These are phyloP conservation scores for Microctenopoma stevenorrisi DNA, from an alignment of 2,797 vertebrate genomes.

Conservation along the genomic window DNA sequence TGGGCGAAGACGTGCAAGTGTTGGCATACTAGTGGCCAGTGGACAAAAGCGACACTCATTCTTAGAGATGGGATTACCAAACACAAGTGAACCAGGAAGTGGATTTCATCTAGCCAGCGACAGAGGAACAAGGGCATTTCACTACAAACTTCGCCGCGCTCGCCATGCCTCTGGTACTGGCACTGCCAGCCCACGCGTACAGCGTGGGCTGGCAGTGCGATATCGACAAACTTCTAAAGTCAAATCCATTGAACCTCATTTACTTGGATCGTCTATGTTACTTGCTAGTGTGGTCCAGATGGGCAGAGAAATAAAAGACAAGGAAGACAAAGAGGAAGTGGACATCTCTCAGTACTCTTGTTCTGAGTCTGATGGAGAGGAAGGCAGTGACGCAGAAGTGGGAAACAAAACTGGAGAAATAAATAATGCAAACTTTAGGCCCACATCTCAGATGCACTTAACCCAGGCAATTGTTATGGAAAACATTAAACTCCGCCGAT, in stretches of 20 bases:
- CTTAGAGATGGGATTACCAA: slow-evolving; percentile 15
- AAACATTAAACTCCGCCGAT: slow-evolving; percentile 52
- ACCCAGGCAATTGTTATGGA: slow-evolving; percentile 8
- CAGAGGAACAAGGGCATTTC: slow-evolving; percentile 11
- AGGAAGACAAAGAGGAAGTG: slow-evolving; percentile 21
- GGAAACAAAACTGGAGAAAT: not conserved
- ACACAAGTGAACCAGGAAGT: not conserved
- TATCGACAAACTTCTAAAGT: slow-evolving; percentile 50
- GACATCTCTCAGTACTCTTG: slow-evolving; percentile 41
- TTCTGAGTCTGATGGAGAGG: slow-evolving; percentile 43
- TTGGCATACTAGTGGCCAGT: slow-evolving; percentile 54
- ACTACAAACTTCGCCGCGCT: slow-evolving; percentile 18
- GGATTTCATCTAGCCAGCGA: not conserved
- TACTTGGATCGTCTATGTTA: slow-evolving; percentile 83
- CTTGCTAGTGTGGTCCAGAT: slow-evolving; percentile 84
- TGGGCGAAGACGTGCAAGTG: slow-evolving; percentile 54
- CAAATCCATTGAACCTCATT: slow-evolving; percentile 73
- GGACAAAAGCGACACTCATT: slow-evolving; percentile 48
- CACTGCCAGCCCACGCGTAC: slow-evolving; percentile 61
- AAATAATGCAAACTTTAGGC: not conserved
- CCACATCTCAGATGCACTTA: not conserved
- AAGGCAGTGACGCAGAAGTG: slow-evolving; percentile 19
- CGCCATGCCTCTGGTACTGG: slow-evolving; percentile 79
- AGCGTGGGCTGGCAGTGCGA: slow-evolving; percentile 81
- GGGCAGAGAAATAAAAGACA: slow-evolving; percentile 51